Evolutionary conservation across 1,140 invertebrate species (phyloP).

Genomic region (Adelges cooleyi): DNA sequence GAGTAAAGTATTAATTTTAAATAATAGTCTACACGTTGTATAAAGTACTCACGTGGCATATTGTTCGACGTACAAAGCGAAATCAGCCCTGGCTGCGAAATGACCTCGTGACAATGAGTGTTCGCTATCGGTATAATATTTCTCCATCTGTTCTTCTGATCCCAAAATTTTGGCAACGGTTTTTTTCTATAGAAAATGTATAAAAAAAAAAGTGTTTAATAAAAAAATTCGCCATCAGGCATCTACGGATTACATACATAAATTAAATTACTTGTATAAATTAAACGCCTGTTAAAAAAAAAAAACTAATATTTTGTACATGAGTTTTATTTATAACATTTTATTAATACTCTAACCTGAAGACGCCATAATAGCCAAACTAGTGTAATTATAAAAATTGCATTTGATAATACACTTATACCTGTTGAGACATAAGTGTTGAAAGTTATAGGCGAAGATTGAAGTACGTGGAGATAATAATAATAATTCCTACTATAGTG

Average conservation of each 20-base stretch:
- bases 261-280: background rate
- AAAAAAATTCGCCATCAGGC: background rate
- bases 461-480: too few relatives aligned
- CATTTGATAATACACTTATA: too few relatives aligned
- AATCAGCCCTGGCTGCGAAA: slow-evolving; percentile 40
- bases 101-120: slow-evolving; percentile 39
- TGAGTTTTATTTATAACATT: background rate
- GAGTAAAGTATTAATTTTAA: too few relatives aligned
- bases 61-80: slow-evolving; percentile 39
- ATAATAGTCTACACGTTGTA: too few relatives aligned
- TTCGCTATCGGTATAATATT: slow-evolving; percentile 30
- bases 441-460: too few relatives aligned
- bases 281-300: background rate
- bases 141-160: slow-evolving; percentile 23
- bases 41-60: slow-evolving; percentile 34
- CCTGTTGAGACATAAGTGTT: too few relatives aligned
- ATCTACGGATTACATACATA: background rate
- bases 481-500: too few relatives aligned
- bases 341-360: background rate
- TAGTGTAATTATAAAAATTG: too few relatives aligned
- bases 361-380: background rate
- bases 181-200: slow-evolving; percentile 27
- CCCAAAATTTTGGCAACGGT: slow-evolving; percentile 31
- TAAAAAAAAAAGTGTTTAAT: too few relatives aligned
- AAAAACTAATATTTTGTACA: background rate